phyloP scores from a whole-genome alignment of 2,113 vertebrate species.

The Stegostoma tigrinum region DNA sequence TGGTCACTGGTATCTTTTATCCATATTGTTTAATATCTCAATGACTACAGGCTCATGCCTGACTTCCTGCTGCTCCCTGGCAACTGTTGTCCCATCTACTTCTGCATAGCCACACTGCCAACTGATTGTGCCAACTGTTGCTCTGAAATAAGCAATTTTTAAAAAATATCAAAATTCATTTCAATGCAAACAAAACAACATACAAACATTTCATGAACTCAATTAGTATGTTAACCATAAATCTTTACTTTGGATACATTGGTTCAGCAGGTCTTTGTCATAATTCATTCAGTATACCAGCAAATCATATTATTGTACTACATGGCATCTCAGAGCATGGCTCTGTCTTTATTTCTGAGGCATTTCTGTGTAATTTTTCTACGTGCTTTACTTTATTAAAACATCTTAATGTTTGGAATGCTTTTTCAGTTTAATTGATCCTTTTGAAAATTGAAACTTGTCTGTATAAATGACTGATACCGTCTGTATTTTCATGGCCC shows the following conservation, averaged over 20 bases:
- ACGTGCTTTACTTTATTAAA: neutral
- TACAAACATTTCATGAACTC: neutral
- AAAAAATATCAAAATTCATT: neutral
- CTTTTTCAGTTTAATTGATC: neutral
- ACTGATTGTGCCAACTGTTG: constrained; percentile 3
- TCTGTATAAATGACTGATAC: neutral
- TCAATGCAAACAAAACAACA: neutral
- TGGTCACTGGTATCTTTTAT: neutral
- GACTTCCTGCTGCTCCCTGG: neutral
- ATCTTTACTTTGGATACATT: neutral
- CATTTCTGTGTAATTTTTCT: neutral
- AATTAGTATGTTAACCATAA: neutral
- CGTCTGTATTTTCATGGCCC: too few species aligned
- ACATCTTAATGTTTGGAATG: neutral
- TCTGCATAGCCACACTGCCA: neutral
- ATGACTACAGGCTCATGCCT: neutral
- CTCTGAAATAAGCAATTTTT: neutral
- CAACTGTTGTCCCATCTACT: neutral
- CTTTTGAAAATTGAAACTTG: neutral
- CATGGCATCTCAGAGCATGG: neutral
- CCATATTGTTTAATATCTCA: neutral
- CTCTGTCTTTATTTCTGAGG: neutral
- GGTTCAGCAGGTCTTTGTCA: neutral
- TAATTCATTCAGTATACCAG: constrained; percentile 7
- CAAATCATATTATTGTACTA: neutral